Percentiles rank a stretch among this genome's conserved stretches.
These are phyloP conservation scores for Larimichthys polyactis DNA, from an alignment of 2,113 vertebrate genomes.

Conservation along the genomic window DNA sequence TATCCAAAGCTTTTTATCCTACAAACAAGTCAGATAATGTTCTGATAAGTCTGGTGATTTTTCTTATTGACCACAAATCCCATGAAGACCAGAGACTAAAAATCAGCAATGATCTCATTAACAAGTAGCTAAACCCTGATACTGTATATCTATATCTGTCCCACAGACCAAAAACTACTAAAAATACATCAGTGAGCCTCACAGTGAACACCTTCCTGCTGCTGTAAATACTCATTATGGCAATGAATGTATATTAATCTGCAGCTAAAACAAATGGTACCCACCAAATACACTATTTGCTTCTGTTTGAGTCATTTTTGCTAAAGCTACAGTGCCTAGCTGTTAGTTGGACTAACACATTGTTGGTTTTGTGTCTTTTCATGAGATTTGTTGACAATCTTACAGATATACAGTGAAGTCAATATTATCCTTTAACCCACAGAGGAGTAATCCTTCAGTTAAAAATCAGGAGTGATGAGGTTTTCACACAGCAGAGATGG, in stretches of 20 bases:
- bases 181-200: not conserved
- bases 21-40: not conserved
- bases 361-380: constrained; percentile 15
- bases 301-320: not conserved
- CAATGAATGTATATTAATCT: constrained; percentile 7
- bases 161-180: constrained; percentile 9
- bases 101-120: not conserved
- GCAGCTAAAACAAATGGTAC: not conserved
- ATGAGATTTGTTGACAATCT: constrained; percentile 11
- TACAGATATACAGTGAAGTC: not conserved
- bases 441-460: not conserved
- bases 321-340: not conserved
- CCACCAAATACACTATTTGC: not conserved
- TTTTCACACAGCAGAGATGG: constrained; percentile 25
- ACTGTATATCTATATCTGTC: not conserved
- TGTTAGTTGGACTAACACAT: not conserved
- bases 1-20: not conserved
- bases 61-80: constrained; percentile 17
- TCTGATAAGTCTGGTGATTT: constrained; percentile 6
- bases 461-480: constrained; percentile 21
- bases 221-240: not conserved
- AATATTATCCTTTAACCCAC: not conserved
- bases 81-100: constrained; percentile 12
- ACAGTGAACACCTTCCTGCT: not conserved
- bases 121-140: not conserved